These are phyloP conservation scores for Scaptomyza cyrtandrae DNA, from an alignment of 2,888 invertebrate genomes.

Conservation along the genomic window DNA sequence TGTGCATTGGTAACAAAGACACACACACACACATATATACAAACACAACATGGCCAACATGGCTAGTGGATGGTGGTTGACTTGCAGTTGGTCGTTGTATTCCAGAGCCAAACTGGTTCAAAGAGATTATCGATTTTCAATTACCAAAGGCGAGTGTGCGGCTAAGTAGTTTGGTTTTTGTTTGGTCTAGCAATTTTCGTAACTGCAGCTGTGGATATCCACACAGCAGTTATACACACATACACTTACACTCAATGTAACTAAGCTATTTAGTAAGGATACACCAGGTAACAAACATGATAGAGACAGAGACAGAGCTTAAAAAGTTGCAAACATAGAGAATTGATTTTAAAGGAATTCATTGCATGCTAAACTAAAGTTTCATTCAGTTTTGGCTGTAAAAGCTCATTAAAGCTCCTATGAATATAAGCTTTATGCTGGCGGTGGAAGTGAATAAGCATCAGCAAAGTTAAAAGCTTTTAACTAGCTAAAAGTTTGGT, in stretches of 20 bases:
- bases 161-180: constrained; percentile 80
- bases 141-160: constrained; percentile 79
- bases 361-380: too few species aligned
- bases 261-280: constrained; percentile 50
- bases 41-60: constrained; percentile 59
- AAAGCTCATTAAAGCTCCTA: not conserved
- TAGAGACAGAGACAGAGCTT: not conserved
- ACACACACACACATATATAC: constrained; percentile 21
- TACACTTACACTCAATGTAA: constrained; percentile 7
- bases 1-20: constrained; percentile 40
- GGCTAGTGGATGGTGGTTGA: constrained; percentile 18
- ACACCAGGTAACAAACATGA: constrained; percentile 30
- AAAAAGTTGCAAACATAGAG: not conserved
- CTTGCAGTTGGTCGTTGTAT: constrained; percentile 28
- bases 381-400: not conserved
- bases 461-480: too few species aligned
- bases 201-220: constrained; percentile 61
- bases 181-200: constrained; percentile 78
- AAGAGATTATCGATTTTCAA: constrained; percentile 81
- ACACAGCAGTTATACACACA: constrained; percentile 18
- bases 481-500: too few species aligned
- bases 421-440: not conserved
- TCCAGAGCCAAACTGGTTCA: constrained; percentile 72
- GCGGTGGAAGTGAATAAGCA: too few species aligned
- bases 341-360: too few species aligned